A percentile compares a stretch with the other conserved stretches of the same genome.
Conservation (phyloP, 2,888 invertebrate species). For the Poecilus cupreus region DNA sequence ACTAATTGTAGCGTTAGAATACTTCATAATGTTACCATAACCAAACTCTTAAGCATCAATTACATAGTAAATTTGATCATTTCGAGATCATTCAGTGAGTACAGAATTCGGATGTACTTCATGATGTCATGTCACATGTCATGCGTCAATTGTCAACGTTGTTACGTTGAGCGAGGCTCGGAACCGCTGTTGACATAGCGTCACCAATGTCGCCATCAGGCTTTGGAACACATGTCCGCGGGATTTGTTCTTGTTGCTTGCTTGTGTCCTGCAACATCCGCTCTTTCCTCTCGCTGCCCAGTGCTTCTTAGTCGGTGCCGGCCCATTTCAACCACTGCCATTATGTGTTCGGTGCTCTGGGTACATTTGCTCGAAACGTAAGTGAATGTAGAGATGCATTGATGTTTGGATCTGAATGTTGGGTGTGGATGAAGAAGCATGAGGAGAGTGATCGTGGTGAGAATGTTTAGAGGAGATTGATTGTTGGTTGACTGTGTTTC, state of each 20-base stretch:
- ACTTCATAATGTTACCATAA: too few relatives aligned
- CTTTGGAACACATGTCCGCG: constrained; percentile 68
- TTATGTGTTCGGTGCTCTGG: too few relatives aligned
- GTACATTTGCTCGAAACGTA: too few relatives aligned
- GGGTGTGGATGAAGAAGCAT: too few relatives aligned
- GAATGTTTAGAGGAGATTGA: too few relatives aligned
- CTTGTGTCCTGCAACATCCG: background rate
- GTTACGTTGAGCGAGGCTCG: background rate
- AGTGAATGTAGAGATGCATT: too few relatives aligned
- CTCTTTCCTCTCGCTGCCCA: background rate
- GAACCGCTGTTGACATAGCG: constrained; percentile 57
- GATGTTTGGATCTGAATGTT: too few relatives aligned
- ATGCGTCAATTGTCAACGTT: constrained; percentile 44
- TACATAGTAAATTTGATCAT: background rate
- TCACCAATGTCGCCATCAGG: constrained; percentile 66
- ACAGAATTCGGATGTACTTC: background rate
- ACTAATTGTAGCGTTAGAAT: too few relatives aligned
- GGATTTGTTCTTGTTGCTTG: constrained; percentile 6
- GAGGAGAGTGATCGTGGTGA: too few relatives aligned
- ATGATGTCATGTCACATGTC: constrained; percentile 47
- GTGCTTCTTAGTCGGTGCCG: background rate
- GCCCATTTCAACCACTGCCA: background rate
- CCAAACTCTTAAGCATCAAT: too few relatives aligned
- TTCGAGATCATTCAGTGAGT: background rate
- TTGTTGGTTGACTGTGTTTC: too few relatives aligned